These are phyloP conservation scores for Pipistrellus kuhlii DNA, from an alignment of 2,797 vertebrate genomes.

Conservation along the genomic window DNA sequence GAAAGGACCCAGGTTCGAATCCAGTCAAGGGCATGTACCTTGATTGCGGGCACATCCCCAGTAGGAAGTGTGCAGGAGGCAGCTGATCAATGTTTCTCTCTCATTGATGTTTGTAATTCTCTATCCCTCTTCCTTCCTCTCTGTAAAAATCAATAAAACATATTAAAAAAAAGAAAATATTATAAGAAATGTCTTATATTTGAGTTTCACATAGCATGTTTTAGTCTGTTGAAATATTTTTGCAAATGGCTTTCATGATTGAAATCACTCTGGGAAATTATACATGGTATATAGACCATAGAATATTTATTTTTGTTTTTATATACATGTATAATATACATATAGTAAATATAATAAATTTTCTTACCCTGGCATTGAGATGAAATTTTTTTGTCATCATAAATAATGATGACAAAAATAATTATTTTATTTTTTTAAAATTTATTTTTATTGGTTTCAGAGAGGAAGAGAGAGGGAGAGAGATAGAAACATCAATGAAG, in stretches of 20 bases:
- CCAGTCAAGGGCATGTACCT: no score
- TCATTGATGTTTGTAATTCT: no score
- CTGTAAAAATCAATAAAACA: no score
- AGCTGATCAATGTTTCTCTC: no score
- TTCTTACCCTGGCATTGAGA: not conserved
- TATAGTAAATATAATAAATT: not conserved
- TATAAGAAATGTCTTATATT: conserved; percentile 27
- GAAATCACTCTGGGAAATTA: conserved; percentile 34
- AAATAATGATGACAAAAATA: not conserved
- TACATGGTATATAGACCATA: not conserved
- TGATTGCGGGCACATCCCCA: no score
- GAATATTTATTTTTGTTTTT: not conserved
- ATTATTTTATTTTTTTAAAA: no score
- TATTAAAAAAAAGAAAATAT: not conserved
- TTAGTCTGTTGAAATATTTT: conserved; percentile 42
- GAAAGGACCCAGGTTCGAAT: no score
- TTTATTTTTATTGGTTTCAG: no score
- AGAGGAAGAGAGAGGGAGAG: no score
- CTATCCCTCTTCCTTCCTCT: no score
- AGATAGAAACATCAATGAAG: no score
- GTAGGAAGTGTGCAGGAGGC: no score
- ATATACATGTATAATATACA: not conserved
- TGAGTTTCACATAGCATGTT: not conserved
- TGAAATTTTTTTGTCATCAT: conserved; percentile 22
- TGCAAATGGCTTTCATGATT: conserved; percentile 19